Conservation (phyloP, 2,888 invertebrate genomes). For the Lepidocyrtinus sp. region DNA sequence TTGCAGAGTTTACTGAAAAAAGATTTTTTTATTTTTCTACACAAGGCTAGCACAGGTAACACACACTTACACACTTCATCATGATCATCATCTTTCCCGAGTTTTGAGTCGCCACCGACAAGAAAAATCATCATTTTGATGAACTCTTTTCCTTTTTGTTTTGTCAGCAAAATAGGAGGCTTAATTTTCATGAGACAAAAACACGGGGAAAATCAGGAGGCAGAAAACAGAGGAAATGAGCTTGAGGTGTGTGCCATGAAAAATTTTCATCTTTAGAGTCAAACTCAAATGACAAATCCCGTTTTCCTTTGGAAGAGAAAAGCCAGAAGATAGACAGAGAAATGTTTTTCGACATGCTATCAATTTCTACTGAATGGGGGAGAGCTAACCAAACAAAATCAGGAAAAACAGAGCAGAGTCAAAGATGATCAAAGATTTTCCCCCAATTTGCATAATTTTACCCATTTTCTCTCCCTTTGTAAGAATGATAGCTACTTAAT, state of each 20-base stretch:
- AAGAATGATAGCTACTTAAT: too few relatives aligned
- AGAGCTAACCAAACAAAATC: background rate
- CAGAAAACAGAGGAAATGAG: slow-evolving; percentile 11
- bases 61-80: slow-evolving; percentile 58
- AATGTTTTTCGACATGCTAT: too few relatives aligned
- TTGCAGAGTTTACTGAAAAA: slow-evolving; percentile 1
- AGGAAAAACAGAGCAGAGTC: background rate
- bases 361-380: too few relatives aligned
- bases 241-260: background rate
- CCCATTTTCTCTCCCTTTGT: too few relatives aligned
- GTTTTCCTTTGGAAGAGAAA: too few relatives aligned
- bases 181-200: background rate
- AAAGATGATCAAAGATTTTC: background rate
- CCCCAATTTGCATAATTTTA: too few relatives aligned
- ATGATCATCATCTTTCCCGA: slow-evolving; percentile 34
- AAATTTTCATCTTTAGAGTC: slow-evolving; percentile 4
- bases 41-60: slow-evolving; percentile 58
- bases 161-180: background rate
- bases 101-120: slow-evolving; percentile 1
- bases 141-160: background rate
- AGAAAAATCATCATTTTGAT: background rate
- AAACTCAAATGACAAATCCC: slow-evolving; percentile 13
- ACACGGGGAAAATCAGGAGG: background rate
- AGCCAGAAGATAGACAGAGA: too few relatives aligned
- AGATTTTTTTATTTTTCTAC: slow-evolving; percentile 54